Evolutionary conservation across 2,113 vertebrate species (phyloP).

Genomic region (Otus sunia): DNA sequence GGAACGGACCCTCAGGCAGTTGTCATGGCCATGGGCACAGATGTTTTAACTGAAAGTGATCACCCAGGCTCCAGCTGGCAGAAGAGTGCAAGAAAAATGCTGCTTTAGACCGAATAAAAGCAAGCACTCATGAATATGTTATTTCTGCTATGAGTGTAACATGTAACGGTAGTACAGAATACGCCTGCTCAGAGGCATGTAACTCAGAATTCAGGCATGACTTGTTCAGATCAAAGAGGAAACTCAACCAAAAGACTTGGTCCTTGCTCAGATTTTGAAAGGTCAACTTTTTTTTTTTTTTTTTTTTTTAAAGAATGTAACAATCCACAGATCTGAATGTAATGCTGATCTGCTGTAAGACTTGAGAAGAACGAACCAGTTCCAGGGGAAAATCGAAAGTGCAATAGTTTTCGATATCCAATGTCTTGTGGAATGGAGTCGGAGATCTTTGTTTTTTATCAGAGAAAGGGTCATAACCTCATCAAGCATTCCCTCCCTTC

Average conservation of each 20-base stretch:
- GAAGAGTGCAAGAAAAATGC: not conserved
- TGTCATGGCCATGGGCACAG: not conserved
- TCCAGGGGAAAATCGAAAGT: not conserved
- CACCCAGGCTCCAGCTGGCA: not conserved
- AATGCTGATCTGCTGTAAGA: not conserved
- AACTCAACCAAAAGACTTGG: not conserved
- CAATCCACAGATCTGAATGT: not conserved
- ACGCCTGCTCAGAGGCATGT: not conserved
- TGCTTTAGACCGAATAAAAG: not conserved
- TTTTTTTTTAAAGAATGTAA: not conserved
- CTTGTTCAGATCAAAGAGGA: not conserved
- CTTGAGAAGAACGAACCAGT: not conserved
- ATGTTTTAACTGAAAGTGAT: not conserved
- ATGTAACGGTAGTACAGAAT: not conserved
- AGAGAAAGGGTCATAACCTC: not conserved
- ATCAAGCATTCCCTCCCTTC: slow-evolving; percentile 34
- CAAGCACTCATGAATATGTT: not conserved
- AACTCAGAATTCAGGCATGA: not conserved
- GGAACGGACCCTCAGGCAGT: not conserved
- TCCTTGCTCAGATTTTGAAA: not conserved
- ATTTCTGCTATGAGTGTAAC: not conserved
- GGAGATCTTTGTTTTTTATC: not conserved
- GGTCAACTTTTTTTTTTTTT: not conserved
- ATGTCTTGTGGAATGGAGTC: not conserved
- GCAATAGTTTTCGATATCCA: not conserved